Base-by-base conservation (phyloP, 1,140 invertebrate species). In the Pseudomyrmex pallidus region DNA sequence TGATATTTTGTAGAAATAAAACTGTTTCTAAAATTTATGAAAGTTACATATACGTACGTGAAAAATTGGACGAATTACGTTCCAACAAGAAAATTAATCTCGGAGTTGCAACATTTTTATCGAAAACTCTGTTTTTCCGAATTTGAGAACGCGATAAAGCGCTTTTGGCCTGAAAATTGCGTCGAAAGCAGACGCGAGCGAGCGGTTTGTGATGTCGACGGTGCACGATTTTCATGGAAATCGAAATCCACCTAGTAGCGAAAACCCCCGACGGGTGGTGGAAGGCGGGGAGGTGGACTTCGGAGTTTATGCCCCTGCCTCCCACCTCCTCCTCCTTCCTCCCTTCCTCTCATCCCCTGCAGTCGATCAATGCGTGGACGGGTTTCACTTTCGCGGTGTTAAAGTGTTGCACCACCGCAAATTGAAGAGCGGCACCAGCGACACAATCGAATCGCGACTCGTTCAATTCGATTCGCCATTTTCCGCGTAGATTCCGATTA, bases 301-400 rank as follows among this genome's bases (percentile, higher is more conserved):
- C 85, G 85, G 87, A 91, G 91, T 93, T 91, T 92, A 91, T 91
- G 78, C 89, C 89, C 90, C 84, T 85, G 76, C 68, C 70, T 78
- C 78, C 63, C 84, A 78, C 35, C 85, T 82, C 82, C 62, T 67
- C 52, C 72, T 87, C 87, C 76, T 82, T 82, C 62, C 57, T 83
- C 50, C 78, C 91, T 82, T 52, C 46, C 87, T 74, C 83, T 73
- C 88, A 85, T 90, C 88, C 88, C 91, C 90, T 92, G 93, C 92
- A 93, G 92, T 92, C 94, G 94, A 94, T 94, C 94, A 94, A 94
- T 94, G 94, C 94, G 92, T 92, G 90, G 92, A 92, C 92, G 93
- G 93, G 93, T 94, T 94, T 94, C 94, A 94, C 94, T 94, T 94
- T 94, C 94, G 92, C 91, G 89, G 88, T 93, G 92, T 93, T 93